Evolutionary conservation across 2,888 invertebrate species (phyloP), one percentile per base, ranked within the genome.

Genomic region (Amiota communis): DNA sequence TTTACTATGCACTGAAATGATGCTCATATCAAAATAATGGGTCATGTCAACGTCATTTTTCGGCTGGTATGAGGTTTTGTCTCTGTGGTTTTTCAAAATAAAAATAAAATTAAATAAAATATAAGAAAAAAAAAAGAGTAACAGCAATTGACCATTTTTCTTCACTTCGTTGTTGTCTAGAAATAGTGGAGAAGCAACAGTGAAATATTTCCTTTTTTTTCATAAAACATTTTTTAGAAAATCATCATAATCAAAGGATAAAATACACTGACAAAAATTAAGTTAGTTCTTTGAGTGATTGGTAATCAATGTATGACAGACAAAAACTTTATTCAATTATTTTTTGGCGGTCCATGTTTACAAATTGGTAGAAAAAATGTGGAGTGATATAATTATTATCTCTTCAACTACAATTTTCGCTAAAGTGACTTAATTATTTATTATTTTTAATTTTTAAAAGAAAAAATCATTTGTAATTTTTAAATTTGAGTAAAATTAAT

Each of bases 21-120:
- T 0, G 36, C 72, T 77, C 80, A 75, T 80, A 80, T 79, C 78
- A 79, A 84, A 83, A 82, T 85, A 81, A 79, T 81, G 78, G 79
- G 79, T 73, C 79, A 78, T 81, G 85, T 81, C 78, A 81, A 81
- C 74, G 80, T 78, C 78, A 78, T 59, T 76, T 78, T 76, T 75
- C 78, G 77, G 70, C 75, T 76, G 71, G 70, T 23, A 36, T 57
- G 70, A 73, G 69, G 53, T 72, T 72, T 48, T 71, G 71, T 65
- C n/a, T 57, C 56, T 70, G 67, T 8, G 49, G 47, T 63, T 68
- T 56, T 73, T 72, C 63, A 68, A 70, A 69, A 57, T 53, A 74
- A 36, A 36, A 36, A 36, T 4, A 36, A 36, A 36, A 36, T 36
- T 36, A 36, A 36, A 36, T 36, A 36, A 36, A 36, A 36, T 36